These are phyloP conservation scores for Cyprinodon tularosa DNA, from an alignment of 2,113 vertebrate genomes.

Conservation along the genomic window DNA sequence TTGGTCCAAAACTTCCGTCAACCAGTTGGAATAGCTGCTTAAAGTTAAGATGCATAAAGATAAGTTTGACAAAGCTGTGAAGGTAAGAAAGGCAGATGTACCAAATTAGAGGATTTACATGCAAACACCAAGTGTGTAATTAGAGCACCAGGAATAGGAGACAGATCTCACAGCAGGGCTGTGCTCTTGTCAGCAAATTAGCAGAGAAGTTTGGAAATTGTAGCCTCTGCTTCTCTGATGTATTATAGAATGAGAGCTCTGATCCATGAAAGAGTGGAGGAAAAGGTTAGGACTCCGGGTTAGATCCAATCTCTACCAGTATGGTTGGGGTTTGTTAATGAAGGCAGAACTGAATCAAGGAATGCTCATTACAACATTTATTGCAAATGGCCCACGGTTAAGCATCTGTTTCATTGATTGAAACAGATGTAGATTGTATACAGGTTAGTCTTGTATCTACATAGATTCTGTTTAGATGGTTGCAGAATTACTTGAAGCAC, in stretches of 20 bases:
- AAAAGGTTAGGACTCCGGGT: slow-evolving; percentile 31
- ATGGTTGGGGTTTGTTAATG: slow-evolving; percentile 7
- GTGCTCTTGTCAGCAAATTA: slow-evolving; percentile 33
- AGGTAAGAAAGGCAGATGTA: slow-evolving; percentile 6
- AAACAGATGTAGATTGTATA: slow-evolving; percentile 6
- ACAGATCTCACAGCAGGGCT: slow-evolving; percentile 29
- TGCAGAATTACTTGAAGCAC: slow-evolving; percentile 15
- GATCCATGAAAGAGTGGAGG: slow-evolving; percentile 46
- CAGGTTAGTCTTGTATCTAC: not conserved
- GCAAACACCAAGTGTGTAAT: not conserved
- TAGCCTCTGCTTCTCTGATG: slow-evolving; percentile 52
- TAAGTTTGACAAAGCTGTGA: slow-evolving; percentile 9
- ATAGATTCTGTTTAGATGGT: slow-evolving; percentile 16
- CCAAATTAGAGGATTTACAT: slow-evolving; percentile 16
- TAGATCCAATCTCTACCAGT: slow-evolving; percentile 22
- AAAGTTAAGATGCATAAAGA: slow-evolving; percentile 28
- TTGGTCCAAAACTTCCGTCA: slow-evolving; percentile 29
- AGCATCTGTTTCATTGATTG: slow-evolving; percentile 2
- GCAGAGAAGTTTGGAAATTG: slow-evolving; percentile 51
- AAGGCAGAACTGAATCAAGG: slow-evolving; percentile 9
- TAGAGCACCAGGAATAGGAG: slow-evolving; percentile 11
- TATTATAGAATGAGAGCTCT: slow-evolving; percentile 60
- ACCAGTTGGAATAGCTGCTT: slow-evolving; percentile 48
- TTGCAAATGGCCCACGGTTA: not conserved
- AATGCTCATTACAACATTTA: not conserved